Evolutionary conservation across 2,888 invertebrate genomes (phyloP), one percentile per base, ranked within the genome.

Genomic region (Protophormia terraenovae): DNA sequence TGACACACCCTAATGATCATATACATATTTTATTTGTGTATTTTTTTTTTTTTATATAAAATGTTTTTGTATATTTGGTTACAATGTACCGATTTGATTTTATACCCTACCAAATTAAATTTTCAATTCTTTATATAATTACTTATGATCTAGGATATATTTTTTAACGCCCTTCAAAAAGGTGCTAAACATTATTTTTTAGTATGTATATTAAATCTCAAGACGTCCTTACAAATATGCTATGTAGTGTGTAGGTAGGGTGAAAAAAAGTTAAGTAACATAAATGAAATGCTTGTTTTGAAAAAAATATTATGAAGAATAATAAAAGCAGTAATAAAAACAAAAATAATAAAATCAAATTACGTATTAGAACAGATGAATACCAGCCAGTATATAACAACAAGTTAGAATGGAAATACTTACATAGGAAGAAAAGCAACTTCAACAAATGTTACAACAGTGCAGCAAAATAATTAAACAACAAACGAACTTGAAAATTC

Each of bases 301-400:
- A 41, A 64, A 58, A 72, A 35, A 35, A 16, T 32, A 1, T 29
- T 69, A 32, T 41, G 8, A 55, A 41, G 12, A 7, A 12, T 29
- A 72, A 62, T 45, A 69, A 69, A 73, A 55, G n/a, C 38, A 41
- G 66, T 22, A 47, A 29, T 19, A 62, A 69, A 29, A 71, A 53
- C 64, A 71, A 67, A 60, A 67, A 72, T 35, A 71, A 66, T 58
- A 72, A 83, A 83, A 77, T 58, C 47, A 82, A 83, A 83, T 79
- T 66, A 66, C 45, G 45, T 83, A 83, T 79, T 71, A 82, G 69
- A 78, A 45, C 71, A 83, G 79, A 78, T 82, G 58, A 75, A 71
- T 75, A 71, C 55, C 60, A 73, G 66, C 35, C 35, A n/a, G 41
- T 29, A 67, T 50, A 64, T 7, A 71, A 19, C 19, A 45, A 50